phyloP scores from a whole-genome alignment of 2,113 vertebrate species.

The Tichodroma muraria region DNA sequence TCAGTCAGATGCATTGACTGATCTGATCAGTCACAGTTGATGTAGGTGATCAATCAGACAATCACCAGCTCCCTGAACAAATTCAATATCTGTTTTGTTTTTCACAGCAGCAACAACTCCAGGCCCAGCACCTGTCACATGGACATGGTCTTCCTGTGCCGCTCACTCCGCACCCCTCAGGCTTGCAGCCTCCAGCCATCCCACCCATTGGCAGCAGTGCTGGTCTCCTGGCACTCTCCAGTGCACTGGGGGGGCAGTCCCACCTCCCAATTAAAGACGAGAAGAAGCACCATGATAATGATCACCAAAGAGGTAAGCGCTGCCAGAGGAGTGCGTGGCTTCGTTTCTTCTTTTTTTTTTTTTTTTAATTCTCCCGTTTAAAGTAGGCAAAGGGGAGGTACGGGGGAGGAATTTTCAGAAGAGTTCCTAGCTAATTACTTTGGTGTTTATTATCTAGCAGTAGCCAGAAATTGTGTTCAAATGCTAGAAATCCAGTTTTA shows the following conservation, averaged over 20 bases:
- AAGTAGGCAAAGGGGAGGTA: not conserved
- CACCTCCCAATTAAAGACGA: constrained; percentile 83
- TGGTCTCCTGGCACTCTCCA: constrained; percentile 80
- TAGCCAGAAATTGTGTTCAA: constrained; percentile 15
- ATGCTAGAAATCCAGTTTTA: constrained; percentile 30
- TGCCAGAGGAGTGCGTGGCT: not conserved
- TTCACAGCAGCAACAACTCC: constrained; percentile 88
- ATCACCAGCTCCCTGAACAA: not conserved
- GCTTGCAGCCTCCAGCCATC: constrained; percentile 80
- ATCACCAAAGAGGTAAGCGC: constrained; percentile 82
- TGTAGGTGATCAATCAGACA: not conserved
- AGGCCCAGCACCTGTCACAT: constrained; percentile 85
- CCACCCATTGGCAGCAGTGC: constrained; percentile 82
- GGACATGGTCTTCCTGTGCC: constrained; percentile 83
- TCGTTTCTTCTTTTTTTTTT: not conserved
- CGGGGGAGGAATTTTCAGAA: not conserved
- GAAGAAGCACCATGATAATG: constrained; percentile 84
- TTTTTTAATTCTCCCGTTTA: not conserved
- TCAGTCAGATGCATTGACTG: not conserved
- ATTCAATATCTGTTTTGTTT: constrained; percentile 79
- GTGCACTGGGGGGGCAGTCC: constrained; percentile 78
- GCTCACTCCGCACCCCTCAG: constrained; percentile 79
- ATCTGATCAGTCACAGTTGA: not conserved
- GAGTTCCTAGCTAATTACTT: not conserved
- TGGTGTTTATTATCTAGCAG: not conserved